Evolutionary conservation across 2,113 vertebrate genomes (phyloP), one percentile per base, ranked within the genome.

Genomic region (Cranoglanis bouderius): DNA sequence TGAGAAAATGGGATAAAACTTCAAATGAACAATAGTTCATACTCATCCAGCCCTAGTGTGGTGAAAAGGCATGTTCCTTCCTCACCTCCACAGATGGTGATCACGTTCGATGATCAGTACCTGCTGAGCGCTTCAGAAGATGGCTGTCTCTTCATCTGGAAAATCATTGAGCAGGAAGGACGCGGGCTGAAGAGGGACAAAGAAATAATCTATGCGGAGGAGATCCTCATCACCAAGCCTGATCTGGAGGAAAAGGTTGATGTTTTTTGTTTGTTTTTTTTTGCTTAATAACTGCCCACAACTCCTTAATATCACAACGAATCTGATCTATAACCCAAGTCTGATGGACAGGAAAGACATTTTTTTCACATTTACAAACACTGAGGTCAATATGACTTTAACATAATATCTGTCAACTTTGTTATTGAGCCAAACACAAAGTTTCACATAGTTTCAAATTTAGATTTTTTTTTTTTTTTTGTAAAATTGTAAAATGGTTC

Each of bases 191-290:
- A 97, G 94, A 90, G 92, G 86, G 94, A 95, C 88, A 96, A 95
- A 90, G 95, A 97, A 75, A 88, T 96, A 29, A 88, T 93, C 85
- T 96, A 97, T 91, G 95, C 97, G 4, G 97, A 99, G 77, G 98
- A 99, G 92, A 97, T 98, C 75, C 96, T 99, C 5, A 95, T 98
- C 90, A 97, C 97, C 88, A 99, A 93, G 94, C 95, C 96, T 65
- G 97, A 98, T 90, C 95, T 99, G 94, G 96, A 98, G 35, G 96
- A 98, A 89, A 99, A 98, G 97, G 98, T 98, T n/a, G 4, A 32
- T 16, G n/a, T 16, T 70, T 70, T 32, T 24, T 7, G 5, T 4
- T 24, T 9, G 4, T 70, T 70, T 32, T 24, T 7, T 21, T 4
- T 24, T 9, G 4, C 2, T 9, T 7, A 61, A 9, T 21, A 57